Conservation (phyloP, 2,888 invertebrate genomes). For the Rhamphomyia laevipes region DNA sequence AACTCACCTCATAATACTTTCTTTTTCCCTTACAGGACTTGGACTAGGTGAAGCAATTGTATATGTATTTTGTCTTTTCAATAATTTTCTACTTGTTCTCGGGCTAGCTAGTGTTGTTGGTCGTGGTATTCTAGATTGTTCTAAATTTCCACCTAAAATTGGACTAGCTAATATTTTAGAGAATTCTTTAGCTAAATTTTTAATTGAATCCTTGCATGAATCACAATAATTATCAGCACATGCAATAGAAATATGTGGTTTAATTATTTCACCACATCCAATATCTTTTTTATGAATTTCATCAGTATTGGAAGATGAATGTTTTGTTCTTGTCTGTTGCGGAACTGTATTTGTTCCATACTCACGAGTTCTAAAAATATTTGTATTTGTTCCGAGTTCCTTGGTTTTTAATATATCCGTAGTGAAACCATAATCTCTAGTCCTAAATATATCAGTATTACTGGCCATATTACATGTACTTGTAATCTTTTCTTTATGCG, state of each 20-base stretch:
- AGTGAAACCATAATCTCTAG: conserved; percentile 5
- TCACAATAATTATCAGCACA: conserved; percentile 47
- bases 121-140: conserved; percentile 30
- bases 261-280: conserved; percentile 41
- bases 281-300: conserved; percentile 38
- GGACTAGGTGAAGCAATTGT: conserved; percentile 27
- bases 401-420: conserved; percentile 19
- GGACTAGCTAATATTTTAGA: conserved; percentile 21
- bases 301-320: conserved; percentile 33
- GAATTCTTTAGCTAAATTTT: conserved; percentile 40
- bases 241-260: conserved; percentile 40
- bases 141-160: conserved; percentile 10
- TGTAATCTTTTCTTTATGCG: neutral
- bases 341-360: conserved; percentile 5
- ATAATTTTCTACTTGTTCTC: conserved; percentile 28
- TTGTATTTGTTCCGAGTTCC: conserved; percentile 21
- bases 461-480: neutral
- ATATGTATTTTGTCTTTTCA: conserved; percentile 35
- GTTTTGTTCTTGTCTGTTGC: conserved; percentile 18
- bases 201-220: conserved; percentile 47
- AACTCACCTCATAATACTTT: conserved; percentile 25
- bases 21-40: conserved; percentile 25
- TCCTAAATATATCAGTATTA: neutral
- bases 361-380: conserved; percentile 6
- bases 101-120: conserved; percentile 34